Evolutionary conservation across 2,113 vertebrate genomes (phyloP).

Genomic region (Solea senegalensis): DNA sequence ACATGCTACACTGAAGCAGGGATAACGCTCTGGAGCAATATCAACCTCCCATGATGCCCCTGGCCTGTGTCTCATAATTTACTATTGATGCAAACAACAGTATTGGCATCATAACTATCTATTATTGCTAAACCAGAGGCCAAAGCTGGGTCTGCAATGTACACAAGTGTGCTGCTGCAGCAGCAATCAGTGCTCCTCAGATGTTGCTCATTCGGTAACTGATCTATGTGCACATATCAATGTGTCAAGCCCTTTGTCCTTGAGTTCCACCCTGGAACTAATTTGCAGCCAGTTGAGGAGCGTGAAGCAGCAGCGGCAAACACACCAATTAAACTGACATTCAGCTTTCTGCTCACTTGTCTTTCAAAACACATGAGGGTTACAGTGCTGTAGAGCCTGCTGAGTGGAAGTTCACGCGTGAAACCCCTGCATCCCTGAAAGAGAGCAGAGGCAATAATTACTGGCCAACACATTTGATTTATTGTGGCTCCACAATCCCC

Average conservation of each 20-base stretch:
- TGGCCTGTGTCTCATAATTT: slow-evolving; percentile 26
- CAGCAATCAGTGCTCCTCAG: slow-evolving; percentile 22
- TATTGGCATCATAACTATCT: slow-evolving; percentile 16
- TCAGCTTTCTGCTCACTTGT: slow-evolving; percentile 65
- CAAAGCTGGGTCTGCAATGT: slow-evolving; percentile 4
- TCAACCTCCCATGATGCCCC: slow-evolving; percentile 23
- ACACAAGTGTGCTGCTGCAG: background rate
- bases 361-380: slow-evolving; percentile 62
- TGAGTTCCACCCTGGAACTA: slow-evolving; percentile 62
- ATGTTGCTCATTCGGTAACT: slow-evolving; percentile 21
- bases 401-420: slow-evolving; percentile 53
- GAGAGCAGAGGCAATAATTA: slow-evolving; percentile 68
- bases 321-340: slow-evolving; percentile 73
- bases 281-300: slow-evolving; percentile 62
- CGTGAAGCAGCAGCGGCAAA: slow-evolving; percentile 50
- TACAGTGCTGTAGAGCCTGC: slow-evolving; percentile 21
- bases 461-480: slow-evolving; percentile 63
- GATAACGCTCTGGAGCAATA: slow-evolving; percentile 20
- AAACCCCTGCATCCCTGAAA: slow-evolving; percentile 62
- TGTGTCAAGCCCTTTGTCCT: slow-evolving; percentile 72
- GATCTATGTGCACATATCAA: slow-evolving; percentile 64
- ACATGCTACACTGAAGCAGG: slow-evolving; percentile 3
- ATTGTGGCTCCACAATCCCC: slow-evolving; percentile 38
- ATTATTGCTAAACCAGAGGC: slow-evolving; percentile 18
- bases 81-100: slow-evolving; percentile 37